These are phyloP conservation scores for Neotragus moschatus DNA, from an alignment of 2,113 vertebrate genomes.

Conservation along the genomic window DNA sequence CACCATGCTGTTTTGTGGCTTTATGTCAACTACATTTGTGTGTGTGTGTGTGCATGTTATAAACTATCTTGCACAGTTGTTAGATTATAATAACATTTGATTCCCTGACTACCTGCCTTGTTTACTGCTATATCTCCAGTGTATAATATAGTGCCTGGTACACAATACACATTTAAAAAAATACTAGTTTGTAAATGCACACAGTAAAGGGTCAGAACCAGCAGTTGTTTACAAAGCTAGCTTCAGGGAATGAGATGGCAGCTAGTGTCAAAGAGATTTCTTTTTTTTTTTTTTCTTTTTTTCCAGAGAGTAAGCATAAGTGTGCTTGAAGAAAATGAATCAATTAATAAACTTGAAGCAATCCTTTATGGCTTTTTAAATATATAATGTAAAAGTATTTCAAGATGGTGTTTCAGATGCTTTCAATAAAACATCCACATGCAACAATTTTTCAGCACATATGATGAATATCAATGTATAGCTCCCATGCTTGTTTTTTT, in stretches of 20 bases:
- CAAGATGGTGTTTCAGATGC: neutral
- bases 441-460: neutral
- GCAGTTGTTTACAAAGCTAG: neutral
- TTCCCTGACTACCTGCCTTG: neutral
- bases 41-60: neutral
- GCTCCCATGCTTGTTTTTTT: neutral
- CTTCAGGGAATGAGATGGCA: neutral
- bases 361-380: neutral
- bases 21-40: neutral
- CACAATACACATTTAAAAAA: neutral
- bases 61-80: neutral
- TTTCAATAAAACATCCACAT: neutral
- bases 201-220: neutral
- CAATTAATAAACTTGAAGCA: constrained; percentile 5
- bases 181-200: neutral
- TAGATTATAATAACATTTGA: neutral
- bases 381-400: constrained; percentile 4
- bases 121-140: neutral
- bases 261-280: neutral
- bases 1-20: neutral
- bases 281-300: neutral
- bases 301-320: neutral
- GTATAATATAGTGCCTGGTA: neutral
- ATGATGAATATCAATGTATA: neutral
- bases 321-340: neutral